phyloP scores from a whole-genome alignment of 2,888 invertebrate species.

The Neoascia interrupta region DNA sequence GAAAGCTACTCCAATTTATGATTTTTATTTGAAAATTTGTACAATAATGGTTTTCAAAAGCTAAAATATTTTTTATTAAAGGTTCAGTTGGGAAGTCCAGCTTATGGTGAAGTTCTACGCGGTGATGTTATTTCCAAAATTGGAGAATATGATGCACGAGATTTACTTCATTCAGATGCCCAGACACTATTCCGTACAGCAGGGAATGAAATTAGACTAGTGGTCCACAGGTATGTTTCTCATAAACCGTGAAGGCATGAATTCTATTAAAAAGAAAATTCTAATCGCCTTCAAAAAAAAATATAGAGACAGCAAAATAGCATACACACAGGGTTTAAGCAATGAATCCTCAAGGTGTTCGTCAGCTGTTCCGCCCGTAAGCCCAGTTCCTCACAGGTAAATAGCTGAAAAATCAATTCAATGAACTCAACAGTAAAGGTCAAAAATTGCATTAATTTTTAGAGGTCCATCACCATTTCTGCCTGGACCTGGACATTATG shows the following conservation, averaged over 20 bases:
- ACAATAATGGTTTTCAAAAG: no score
- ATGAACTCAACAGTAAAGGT: neutral
- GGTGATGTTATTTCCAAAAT: conserved; percentile 96
- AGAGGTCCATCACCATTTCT: conserved; percentile 82
- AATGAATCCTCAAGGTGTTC: conserved; percentile 81
- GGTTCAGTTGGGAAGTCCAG: conserved; percentile 92
- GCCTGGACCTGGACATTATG: conserved; percentile 80
- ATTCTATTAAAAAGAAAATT: no score
- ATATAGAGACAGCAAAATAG: conserved; percentile 78
- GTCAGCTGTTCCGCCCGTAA: conserved; percentile 77
- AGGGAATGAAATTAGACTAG: conserved; percentile 88
- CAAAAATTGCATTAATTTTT: conserved; percentile 4
- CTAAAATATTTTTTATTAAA: conserved; percentile 77
- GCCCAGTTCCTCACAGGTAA: conserved; percentile 69
- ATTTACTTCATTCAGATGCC: conserved; percentile 94
- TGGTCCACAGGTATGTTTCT: conserved; percentile 90
- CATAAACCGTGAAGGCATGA: no score
- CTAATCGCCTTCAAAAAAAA: no score
- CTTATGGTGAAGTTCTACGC: conserved; percentile 90
- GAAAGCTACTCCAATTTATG: no score
- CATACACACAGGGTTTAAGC: conserved; percentile 79
- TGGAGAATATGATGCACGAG: conserved; percentile 92
- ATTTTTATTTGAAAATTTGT: no score
- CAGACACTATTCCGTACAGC: conserved; percentile 92
- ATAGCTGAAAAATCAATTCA: neutral